These are phyloP conservation scores for Drosophila sulfurigaster DNA, from an alignment of 1,140 invertebrate species.

Conservation along the genomic window DNA sequence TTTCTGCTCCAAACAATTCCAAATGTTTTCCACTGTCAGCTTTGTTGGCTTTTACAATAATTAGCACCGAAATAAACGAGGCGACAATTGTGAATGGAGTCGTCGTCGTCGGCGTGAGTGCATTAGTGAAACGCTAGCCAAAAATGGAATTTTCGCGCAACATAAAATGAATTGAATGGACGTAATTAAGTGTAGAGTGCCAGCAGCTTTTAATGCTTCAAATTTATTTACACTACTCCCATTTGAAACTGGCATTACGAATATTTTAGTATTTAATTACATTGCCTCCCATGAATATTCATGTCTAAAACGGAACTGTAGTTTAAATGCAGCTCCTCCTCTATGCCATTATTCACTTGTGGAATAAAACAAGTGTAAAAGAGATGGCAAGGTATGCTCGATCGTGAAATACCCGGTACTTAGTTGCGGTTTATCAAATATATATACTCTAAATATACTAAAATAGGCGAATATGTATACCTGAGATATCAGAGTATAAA, in stretches of 20 bases:
- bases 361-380: too few species aligned
- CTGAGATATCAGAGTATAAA: too few species aligned
- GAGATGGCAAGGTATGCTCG: too few species aligned
- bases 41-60: constrained; percentile 60
- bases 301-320: constrained; percentile 6
- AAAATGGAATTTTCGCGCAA: constrained; percentile 27
- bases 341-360: neutral
- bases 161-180: constrained; percentile 13
- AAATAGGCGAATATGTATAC: too few species aligned
- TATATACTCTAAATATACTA: too few species aligned
- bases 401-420: too few species aligned
- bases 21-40: constrained; percentile 45
- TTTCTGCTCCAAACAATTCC: constrained; percentile 24
- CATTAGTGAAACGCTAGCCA: constrained; percentile 50
- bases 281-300: constrained; percentile 19
- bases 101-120: constrained; percentile 18
- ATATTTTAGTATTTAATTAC: constrained; percentile 12
- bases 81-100: constrained; percentile 44
- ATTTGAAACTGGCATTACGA: neutral
- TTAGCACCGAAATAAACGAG: constrained; percentile 69
- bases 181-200: constrained; percentile 21
- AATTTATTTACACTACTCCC: neutral
- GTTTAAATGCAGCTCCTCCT: neutral
- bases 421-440: too few species aligned
- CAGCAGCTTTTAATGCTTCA: constrained; percentile 2